Conservation (phyloP, 2,888 invertebrate species). For the Xestoiulus laeticollis region DNA sequence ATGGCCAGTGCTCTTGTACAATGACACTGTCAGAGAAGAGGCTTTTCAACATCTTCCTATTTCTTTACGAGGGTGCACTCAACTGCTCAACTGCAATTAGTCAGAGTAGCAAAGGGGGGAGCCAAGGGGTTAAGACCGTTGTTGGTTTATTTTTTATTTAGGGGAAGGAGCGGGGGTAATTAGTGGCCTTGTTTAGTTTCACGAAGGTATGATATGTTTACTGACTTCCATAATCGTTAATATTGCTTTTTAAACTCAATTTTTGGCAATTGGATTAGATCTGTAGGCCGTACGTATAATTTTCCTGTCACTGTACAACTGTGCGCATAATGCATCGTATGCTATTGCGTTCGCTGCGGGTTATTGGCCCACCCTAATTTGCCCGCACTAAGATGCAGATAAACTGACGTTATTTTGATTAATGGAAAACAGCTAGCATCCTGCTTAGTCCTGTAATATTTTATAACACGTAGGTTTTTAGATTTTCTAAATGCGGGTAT, state of each 20-base stretch:
- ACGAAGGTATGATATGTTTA: conserved; percentile 35
- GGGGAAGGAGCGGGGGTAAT: background rate
- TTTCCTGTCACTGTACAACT: background rate
- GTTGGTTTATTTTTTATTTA: background rate
- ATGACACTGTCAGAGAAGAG: conserved; percentile 34
- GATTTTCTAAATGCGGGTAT: background rate
- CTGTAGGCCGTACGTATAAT: background rate
- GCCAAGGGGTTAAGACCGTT: conserved; percentile 36
- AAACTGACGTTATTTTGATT: conserved; percentile 30
- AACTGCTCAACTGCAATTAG: background rate
- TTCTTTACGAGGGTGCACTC: conserved; percentile 27
- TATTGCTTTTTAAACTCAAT: conserved; percentile 30
- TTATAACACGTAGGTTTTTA: background rate
- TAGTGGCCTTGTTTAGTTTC: conserved; percentile 35
- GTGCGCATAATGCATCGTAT: background rate
- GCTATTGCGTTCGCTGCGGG: background rate
- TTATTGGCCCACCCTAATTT: conserved; percentile 43
- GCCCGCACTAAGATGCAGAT: background rate
- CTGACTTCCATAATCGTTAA: conserved; percentile 38
- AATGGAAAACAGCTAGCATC: conserved; percentile 9
- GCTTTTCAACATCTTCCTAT: background rate
- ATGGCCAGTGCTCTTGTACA: conserved; percentile 4
- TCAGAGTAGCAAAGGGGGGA: conserved; percentile 27
- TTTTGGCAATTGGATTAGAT: conserved; percentile 35
- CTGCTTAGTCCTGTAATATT: conserved; percentile 3